Conservation (phyloP, 1,140 invertebrate species). For the Camponotus floridanus region DNA sequence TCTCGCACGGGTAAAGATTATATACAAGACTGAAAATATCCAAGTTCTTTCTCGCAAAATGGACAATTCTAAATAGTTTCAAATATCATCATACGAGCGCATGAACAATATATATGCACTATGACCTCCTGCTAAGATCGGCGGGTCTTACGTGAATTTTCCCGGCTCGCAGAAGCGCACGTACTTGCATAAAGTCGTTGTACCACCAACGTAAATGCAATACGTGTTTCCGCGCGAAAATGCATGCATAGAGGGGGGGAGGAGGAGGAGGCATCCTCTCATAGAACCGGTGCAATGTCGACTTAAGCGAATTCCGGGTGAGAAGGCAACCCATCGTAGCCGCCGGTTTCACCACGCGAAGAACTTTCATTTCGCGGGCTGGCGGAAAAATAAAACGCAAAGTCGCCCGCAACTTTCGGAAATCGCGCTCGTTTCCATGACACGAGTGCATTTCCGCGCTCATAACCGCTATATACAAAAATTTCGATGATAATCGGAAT, state of each 20-base stretch:
- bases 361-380: constrained; percentile 43
- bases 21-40: neutral
- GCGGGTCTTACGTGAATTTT: constrained; percentile 44
- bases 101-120: constrained; percentile 4
- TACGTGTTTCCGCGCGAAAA: constrained; percentile 70
- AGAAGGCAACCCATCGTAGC: constrained; percentile 15
- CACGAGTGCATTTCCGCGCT: neutral
- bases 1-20: neutral
- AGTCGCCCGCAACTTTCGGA: neutral
- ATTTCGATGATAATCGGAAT: neutral
- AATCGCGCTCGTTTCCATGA: neutral
- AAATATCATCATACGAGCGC: neutral
- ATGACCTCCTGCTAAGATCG: neutral
- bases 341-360: constrained; percentile 18
- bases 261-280: neutral
- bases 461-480: neutral
- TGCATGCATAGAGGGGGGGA: constrained; percentile 26
- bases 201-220: constrained; percentile 70
- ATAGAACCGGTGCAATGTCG: constrained; percentile 50
- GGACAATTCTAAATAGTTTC: constrained; percentile 1
- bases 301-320: constrained; percentile 66
- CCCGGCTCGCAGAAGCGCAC: constrained; percentile 50
- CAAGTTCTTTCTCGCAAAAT: constrained; percentile 1
- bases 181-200: constrained; percentile 73
- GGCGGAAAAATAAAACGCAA: constrained; percentile 5